Evolutionary conservation across 2,113 vertebrate species (phyloP), one percentile per base, ranked within the genome.

Genomic region (Mellivora capensis): DNA sequence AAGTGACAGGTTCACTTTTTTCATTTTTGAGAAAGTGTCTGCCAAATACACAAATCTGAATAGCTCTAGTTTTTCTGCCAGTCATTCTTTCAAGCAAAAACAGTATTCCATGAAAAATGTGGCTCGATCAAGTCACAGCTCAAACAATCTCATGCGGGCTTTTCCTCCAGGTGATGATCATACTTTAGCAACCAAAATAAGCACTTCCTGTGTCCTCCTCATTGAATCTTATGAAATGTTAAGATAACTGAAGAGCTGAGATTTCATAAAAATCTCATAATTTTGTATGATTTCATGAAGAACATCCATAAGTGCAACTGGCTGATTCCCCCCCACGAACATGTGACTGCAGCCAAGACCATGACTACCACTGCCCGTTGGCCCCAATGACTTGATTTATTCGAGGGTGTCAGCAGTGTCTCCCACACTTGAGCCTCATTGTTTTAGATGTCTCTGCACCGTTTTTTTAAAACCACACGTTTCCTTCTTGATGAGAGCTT

Each of bases 1-100:
- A 85, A 97, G 90, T 96, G 97, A 97, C 97, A 96, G 81, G 59
- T 85, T 98, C 80, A 44, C 84, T 87, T 96, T n/a, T 87, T 89
- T 89, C 80, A 34, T 81, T 76, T 96, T 94, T 92, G 71, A 92
- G 84, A 92, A 90, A 82, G 64, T 79, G 87, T 74, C 97, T 98
- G 96, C 91, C 96, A 96, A 95, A 94, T n/a, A 90, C 79, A 81
- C 71, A 94, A 76, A 90, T 94, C 84, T 87, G 91, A 94, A 95
- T 85, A 95, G 90, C 86, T 95, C 49, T 76, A 52, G 37, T 59
- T 95, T 96, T 91, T 92, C 87, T 97, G 69, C 90, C 94, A 94
- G 64, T 96, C 81, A 47, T 83, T 95, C 85, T 95, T 96, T 87
- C 83, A 90, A 93, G 89, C 79, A 95, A 93, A 96, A 93, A 72